Conservation (phyloP, 1,140 invertebrate genomes). For the Drosophila nigrodunni region DNA sequence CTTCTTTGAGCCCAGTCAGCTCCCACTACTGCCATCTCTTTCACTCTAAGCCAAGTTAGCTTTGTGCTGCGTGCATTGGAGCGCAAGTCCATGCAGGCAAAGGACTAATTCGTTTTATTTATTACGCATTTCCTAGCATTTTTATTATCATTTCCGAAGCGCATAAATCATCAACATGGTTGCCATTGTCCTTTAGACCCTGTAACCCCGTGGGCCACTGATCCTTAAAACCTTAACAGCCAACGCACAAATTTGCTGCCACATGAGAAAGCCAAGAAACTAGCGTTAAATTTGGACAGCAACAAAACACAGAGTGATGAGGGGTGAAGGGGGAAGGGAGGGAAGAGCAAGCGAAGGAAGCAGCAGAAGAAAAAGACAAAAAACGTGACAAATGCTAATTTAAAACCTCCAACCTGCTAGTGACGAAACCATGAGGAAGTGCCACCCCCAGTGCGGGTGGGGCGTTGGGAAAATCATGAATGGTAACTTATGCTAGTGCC, state of each 20-base stretch:
- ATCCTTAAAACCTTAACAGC: slow-evolving; percentile 35
- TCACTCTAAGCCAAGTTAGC: slow-evolving; percentile 15
- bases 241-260: slow-evolving; percentile 52
- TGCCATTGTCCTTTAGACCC: slow-evolving; percentile 35
- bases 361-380: slow-evolving; percentile 43
- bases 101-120: slow-evolving; percentile 77
- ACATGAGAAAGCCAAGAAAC: slow-evolving; percentile 57
- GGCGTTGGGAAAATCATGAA: slow-evolving; percentile 62
- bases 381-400: slow-evolving; percentile 83
- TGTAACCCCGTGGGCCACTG: slow-evolving; percentile 10
- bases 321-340: neutral
- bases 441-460: slow-evolving; percentile 9
- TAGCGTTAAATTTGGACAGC: slow-evolving; percentile 67
- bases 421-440: neutral
- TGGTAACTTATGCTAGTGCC: slow-evolving; percentile 72
- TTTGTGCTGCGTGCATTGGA: slow-evolving; percentile 42
- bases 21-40: slow-evolving; percentile 1
- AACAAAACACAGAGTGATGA: slow-evolving; percentile 18
- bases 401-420: slow-evolving; percentile 68
- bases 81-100: slow-evolving; percentile 47
- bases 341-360: slow-evolving; percentile 7
- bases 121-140: slow-evolving; percentile 79
- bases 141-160: slow-evolving; percentile 80
- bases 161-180: slow-evolving; percentile 71
- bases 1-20: neutral